Percentiles rank a stretch among this genome's conserved stretches.
phyloP scores from a whole-genome alignment of 2,888 invertebrate genomes.

The Hanleya hanleyi region DNA sequence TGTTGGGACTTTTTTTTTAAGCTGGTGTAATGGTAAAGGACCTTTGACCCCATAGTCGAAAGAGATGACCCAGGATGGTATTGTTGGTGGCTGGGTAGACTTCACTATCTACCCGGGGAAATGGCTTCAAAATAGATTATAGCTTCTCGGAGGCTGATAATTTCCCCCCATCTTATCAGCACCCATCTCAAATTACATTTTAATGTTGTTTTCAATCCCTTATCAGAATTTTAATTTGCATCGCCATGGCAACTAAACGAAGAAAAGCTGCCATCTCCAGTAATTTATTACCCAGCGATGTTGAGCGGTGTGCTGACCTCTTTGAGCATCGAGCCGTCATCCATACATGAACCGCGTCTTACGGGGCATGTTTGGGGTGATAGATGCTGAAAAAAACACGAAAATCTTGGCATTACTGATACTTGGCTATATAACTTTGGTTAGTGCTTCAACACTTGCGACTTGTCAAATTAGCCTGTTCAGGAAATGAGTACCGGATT shows the following conservation, averaged over 20 bases:
- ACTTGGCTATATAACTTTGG: not conserved
- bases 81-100: not conserved
- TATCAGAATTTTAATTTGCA: slow-evolving; percentile 60
- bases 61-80: not conserved
- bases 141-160: slow-evolving; percentile 1
- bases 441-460: not conserved
- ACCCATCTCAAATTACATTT: slow-evolving; percentile 46
- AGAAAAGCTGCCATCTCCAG: slow-evolving; percentile 45
- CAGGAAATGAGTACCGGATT: not conserved
- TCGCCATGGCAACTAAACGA: slow-evolving; percentile 52
- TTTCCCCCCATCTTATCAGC: slow-evolving; percentile 29
- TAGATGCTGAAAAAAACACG: slow-evolving; percentile 1
- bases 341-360: slow-evolving; percentile 2
- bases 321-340: not conserved
- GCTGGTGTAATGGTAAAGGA: not conserved
- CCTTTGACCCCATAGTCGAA: not conserved
- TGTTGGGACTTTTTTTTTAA: slow-evolving; percentile 3
- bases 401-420: not conserved
- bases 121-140: slow-evolving; percentile 8
- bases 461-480: slow-evolving; percentile 1
- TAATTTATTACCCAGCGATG: slow-evolving; percentile 42
- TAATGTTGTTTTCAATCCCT: slow-evolving; percentile 55
- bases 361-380: slow-evolving; percentile 5
- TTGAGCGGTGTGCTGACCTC: slow-evolving; percentile 8
- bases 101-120: not conserved